Evolutionary conservation across 2,113 vertebrate genomes (phyloP), one percentile per base, ranked within the genome.

Genomic region (Phaetusa simplex): DNA sequence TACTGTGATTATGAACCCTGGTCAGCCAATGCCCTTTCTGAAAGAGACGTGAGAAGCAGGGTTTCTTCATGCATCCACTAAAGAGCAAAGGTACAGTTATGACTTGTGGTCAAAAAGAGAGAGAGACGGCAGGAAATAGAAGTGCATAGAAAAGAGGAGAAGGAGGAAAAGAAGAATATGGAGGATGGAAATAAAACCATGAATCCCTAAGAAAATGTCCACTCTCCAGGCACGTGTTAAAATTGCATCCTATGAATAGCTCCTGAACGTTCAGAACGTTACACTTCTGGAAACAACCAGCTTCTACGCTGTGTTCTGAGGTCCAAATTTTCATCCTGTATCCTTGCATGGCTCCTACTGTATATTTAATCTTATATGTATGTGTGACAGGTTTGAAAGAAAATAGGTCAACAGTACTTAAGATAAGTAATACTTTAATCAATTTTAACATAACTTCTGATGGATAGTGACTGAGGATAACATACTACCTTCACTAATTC

Each of bases 381-480:
- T 72, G 36, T 95, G 73, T 94, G 92, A 95, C 85, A 96, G 80
- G 82, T 93, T 95, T 93, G 95, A 95, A 73, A 66, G 95, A 97
- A 97, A 97, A 97, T 93, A 97, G 96, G 97, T 97, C 97, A 97
- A 90, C 82, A 90, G 94, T 96, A 93, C 80, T 98, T 97, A 97
- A 90, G 85, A 70, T 93, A 96, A 97, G 95, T 95, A 94, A 96
- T 95, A 83, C 64, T 91, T 97, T 97, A 97, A 97, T 98, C 97
- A 97, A 95, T 97, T 97, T 96, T 87, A 96, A 88, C 67, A 0
- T 95, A 93, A 96, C 62, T 97, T 97, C 88, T 96, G 96, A 97
- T 97, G 94, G 87, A 92, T 94, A 88, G 62, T 84, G 80, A 45
- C 65, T 95, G 86, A 90, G 62, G 84, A 93, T 86, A 95, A 96